Percentiles rank a stretch among this genome's conserved stretches.
Conservation (phyloP, 1,140 invertebrate genomes). For the Notospermus geniculatus region DNA sequence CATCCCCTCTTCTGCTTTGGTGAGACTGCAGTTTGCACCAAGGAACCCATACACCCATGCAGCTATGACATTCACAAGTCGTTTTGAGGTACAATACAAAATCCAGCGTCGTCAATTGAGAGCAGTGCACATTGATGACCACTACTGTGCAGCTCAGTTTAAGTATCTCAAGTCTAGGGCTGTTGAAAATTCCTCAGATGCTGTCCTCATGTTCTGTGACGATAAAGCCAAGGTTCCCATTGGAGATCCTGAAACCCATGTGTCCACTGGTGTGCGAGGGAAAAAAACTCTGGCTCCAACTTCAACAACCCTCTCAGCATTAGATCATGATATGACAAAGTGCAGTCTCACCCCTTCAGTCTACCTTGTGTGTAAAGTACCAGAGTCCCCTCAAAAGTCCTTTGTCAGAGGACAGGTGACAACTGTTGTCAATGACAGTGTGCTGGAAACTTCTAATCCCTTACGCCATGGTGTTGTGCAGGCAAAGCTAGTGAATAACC, state of each 20-base stretch:
- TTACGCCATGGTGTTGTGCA: slow-evolving; percentile 9
- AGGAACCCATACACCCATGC: slow-evolving; percentile 22
- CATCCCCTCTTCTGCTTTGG: slow-evolving; percentile 23
- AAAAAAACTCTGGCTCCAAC: too few relatives aligned
- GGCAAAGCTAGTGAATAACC: slow-evolving; percentile 17
- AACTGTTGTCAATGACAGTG: too few relatives aligned
- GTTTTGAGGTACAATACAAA: slow-evolving; percentile 24
- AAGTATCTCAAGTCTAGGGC: slow-evolving; percentile 21
- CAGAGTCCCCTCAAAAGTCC: too few relatives aligned
- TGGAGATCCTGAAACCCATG: not conserved
- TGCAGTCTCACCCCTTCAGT: too few relatives aligned
- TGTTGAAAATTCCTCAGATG: slow-evolving; percentile 13
- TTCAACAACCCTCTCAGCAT: too few relatives aligned
- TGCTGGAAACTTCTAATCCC: too few relatives aligned
- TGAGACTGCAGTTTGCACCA: slow-evolving; percentile 29
- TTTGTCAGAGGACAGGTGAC: too few relatives aligned
- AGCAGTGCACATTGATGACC: slow-evolving; percentile 20
- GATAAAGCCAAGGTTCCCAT: not conserved
- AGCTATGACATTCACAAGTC: slow-evolving; percentile 22
- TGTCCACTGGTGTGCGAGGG: too few relatives aligned
- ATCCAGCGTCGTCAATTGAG: slow-evolving; percentile 24
- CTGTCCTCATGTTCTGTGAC: slow-evolving; percentile 15
- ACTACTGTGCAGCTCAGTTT: slow-evolving; percentile 24
- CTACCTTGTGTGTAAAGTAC: too few relatives aligned
- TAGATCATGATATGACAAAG: too few relatives aligned